Base-by-base conservation (phyloP, 2,888 invertebrate species). In the Andrena praecox region DNA sequence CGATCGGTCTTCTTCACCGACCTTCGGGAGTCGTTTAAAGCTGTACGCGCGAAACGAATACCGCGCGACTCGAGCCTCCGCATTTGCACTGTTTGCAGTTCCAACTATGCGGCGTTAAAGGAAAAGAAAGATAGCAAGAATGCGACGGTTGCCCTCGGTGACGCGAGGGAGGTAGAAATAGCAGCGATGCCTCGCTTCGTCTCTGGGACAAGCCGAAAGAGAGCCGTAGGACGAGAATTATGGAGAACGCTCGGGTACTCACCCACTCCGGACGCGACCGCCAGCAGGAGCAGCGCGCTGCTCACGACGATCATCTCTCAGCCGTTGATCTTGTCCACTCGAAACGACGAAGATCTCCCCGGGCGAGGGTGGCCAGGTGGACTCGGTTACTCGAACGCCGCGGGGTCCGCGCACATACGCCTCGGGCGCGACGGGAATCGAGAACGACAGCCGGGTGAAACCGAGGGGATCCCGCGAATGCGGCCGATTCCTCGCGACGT, bases 241-340 rank as follows among this genome's bases (percentile, higher is more conserved):
- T 16, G 33, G 8, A 68, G 54, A 20, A 35, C 6, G 2, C 5
- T 12, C 35, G 12, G 12, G 6, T 52, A 93, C 93, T 93, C 85
- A 93, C 93, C 93, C 73, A 90, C 90, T 89, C 87, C 90, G 60
- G 90, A 90, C 59, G 87, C 76, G 82, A 92, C 79, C 79, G 90
- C 91, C 87, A 92, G 86, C 29, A 91, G 87, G 85, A 92, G 85
- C 79, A 92, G 66, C 42, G 90, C 67, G 77, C 90, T 85, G 88
- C 84, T 90, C 66, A 85, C 77, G 71, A 91, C 80, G 78, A 92
- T 87, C 93, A 92, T 72, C 77, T 52, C 52, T 76, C 6, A 31
- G 12, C 16, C 54, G 27, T 60, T 27, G 54, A 31, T 71, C 70
- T 3, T 73, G 24, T 2, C 10, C 35, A 52, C 59, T 59, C 3